A percentile compares a stretch with the other conserved stretches of the same genome.
phyloP scores from a whole-genome alignment of 1,140 invertebrate species.

The Drosophila asahinai region DNA sequence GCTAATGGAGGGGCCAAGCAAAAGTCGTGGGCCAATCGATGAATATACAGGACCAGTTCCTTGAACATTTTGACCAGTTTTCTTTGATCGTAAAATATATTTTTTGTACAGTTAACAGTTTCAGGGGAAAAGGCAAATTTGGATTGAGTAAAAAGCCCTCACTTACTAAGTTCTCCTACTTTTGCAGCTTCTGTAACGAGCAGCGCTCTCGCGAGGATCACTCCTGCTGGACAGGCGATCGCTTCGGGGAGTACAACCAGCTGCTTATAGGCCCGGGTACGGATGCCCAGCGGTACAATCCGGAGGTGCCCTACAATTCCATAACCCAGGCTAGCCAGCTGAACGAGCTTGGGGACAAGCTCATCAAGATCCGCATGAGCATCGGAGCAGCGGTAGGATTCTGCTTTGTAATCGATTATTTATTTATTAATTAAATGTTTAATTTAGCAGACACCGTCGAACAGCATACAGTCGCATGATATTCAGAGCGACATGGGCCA shows the following conservation, averaged over 20 bases:
- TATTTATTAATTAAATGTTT: neutral
- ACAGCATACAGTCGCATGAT: constrained; percentile 62
- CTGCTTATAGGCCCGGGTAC: constrained; percentile 63
- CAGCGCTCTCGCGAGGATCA: constrained; percentile 72
- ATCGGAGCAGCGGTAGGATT: constrained; percentile 69
- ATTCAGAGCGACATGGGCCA: constrained; percentile 84
- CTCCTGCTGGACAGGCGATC: constrained; percentile 84
- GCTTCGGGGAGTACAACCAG: constrained; percentile 82
- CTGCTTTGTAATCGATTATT: accelerated
- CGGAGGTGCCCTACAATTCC: constrained; percentile 76
- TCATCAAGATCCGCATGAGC: constrained; percentile 80
- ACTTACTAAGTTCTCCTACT: constrained; percentile 29
- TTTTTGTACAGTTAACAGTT: neutral
- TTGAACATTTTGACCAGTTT: constrained; percentile 57
- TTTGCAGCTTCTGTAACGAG: constrained; percentile 76
- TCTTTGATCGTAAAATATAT: constrained; percentile 1
- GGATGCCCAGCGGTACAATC: constrained; percentile 82
- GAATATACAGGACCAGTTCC: constrained; percentile 59
- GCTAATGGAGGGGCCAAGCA: constrained; percentile 36
- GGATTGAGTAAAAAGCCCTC: neutral
- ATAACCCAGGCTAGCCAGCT: constrained; percentile 62
- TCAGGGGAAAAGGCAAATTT: neutral
- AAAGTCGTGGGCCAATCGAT: constrained; percentile 46
- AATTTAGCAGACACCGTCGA: constrained; percentile 55
- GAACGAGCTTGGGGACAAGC: constrained; percentile 79